Conservation (phyloP, 2,113 vertebrate species). For the Oreochromis spilurus region DNA sequence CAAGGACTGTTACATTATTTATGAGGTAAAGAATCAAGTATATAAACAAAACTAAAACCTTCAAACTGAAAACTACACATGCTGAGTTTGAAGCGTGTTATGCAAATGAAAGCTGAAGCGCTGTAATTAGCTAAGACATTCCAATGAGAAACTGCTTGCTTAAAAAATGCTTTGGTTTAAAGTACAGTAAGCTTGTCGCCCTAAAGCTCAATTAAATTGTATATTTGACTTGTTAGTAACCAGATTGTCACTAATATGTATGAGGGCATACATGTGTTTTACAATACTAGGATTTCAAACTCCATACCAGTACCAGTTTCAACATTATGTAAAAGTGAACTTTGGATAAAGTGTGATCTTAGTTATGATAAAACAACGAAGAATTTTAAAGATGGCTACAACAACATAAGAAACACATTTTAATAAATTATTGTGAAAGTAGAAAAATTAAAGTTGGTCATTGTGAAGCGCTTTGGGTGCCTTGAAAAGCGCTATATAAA, state of each 20-base stretch:
- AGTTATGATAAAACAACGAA: fast-evolving
- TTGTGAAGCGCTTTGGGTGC: too few relatives aligned
- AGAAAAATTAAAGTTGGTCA: neutral
- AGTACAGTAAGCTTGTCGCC: fast-evolving
- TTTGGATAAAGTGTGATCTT: neutral
- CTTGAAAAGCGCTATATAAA: too few relatives aligned
- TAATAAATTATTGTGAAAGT: neutral
- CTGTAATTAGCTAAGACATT: neutral
- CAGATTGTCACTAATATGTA: neutral
- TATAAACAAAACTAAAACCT: neutral
- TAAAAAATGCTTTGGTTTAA: neutral
- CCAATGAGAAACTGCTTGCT: neutral
- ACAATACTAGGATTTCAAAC: neutral
- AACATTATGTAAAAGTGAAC: neutral
- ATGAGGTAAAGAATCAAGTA: neutral
- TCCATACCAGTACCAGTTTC: neutral
- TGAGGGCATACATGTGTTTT: neutral
- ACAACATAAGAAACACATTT: neutral
- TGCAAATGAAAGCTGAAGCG: neutral
- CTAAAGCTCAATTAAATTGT: neutral
- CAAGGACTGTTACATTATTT: neutral
- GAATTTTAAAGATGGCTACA: neutral
- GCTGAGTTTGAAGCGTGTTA: neutral
- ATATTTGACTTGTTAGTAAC: neutral
- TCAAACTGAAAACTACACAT: fast-evolving